phyloP scores from a whole-genome alignment of 1,140 invertebrate species.

The Drosophila varians region DNA sequence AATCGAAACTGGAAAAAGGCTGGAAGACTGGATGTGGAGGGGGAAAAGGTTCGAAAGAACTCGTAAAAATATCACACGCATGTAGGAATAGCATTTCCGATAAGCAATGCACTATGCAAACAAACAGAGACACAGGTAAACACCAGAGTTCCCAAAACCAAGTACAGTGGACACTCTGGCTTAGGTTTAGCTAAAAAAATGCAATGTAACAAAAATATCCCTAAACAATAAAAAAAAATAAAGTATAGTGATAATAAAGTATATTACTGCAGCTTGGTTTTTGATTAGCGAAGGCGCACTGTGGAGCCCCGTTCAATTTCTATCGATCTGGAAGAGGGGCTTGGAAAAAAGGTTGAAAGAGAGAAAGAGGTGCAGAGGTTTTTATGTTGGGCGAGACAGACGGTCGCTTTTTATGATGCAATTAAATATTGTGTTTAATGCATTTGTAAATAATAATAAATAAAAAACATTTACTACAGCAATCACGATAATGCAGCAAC shows the following conservation, averaged over 20 bases:
- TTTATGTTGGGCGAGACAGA: slow-evolving; percentile 37
- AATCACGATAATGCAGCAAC: slow-evolving; percentile 61
- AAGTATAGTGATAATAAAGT: too few relatives aligned
- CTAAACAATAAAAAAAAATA: too few relatives aligned
- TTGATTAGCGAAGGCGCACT: slow-evolving; percentile 23
- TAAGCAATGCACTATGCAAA: slow-evolving; percentile 72
- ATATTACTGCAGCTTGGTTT: too few relatives aligned
- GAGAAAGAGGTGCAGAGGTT: slow-evolving; percentile 3
- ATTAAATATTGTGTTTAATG: slow-evolving; percentile 81
- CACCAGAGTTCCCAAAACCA: slow-evolving; percentile 26
- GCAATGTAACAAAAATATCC: too few relatives aligned
- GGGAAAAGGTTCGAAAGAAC: slow-evolving; percentile 29
- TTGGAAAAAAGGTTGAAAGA: not conserved
- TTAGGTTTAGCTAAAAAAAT: too few relatives aligned
- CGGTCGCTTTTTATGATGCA: slow-evolving; percentile 49
- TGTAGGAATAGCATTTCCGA: slow-evolving; percentile 66
- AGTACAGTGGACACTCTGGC: not conserved
- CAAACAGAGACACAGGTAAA: slow-evolving; percentile 53
- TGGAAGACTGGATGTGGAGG: not conserved
- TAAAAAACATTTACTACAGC: slow-evolving; percentile 70
- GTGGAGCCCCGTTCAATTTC: slow-evolving; percentile 26
- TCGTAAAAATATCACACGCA: slow-evolving; percentile 80
- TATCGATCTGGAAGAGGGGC: slow-evolving; percentile 4
- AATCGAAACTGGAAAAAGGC: slow-evolving; percentile 51
- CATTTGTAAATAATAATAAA: slow-evolving; percentile 80